Base-by-base conservation (phyloP, 2,888 invertebrate species). In the Blastobasis lacticolella region DNA sequence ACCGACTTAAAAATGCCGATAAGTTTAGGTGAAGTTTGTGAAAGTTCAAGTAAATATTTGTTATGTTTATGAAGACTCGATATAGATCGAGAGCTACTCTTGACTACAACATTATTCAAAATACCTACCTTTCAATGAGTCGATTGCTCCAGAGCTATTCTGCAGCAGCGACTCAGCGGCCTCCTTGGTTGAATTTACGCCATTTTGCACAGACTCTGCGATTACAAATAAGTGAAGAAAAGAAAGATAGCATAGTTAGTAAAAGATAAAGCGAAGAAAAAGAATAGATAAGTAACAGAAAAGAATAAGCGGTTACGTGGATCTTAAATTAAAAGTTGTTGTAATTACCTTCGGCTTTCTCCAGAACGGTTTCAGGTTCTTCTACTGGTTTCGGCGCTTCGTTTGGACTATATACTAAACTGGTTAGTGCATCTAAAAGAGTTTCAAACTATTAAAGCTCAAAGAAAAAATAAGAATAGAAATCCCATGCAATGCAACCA, bases 391-490 rank as follows among this genome's bases (percentile, higher is more conserved):
- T 57, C 47, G 56, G 51, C 52, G 62, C 53, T 49, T 64, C 65
- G 55, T 64, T 53, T 42, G 62, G 57, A 55, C 61, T 66, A 65
- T 63, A 67, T 49, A 74, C 49, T 56, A 64, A 62, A 56, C 68
- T 68, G 64, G 68, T 67, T 71, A 78, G 58, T 55, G 71, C 67
- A 66, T 78, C 77, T 78, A 49, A 37, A 44, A 49, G 66, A 65
- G 70, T 71, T 71, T 62, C 59, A 61, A 61, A 53, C 60, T 62
- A 49, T 54, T 60, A 58, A 62, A 53, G 58, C 62, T n/a, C 61
- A 59, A 57, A 52, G 62, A 45, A 58, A 61, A 61, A 56, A 54
- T 54, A 53, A 59, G 50, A 56, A 42, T 23, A 23, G 53, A 56
- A 60, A 62, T 67, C 63, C 45, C 71, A 69, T 71, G 75, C 74